Evolutionary conservation across 2,113 vertebrate species (phyloP).

Genomic region (Alouatta palliata): DNA sequence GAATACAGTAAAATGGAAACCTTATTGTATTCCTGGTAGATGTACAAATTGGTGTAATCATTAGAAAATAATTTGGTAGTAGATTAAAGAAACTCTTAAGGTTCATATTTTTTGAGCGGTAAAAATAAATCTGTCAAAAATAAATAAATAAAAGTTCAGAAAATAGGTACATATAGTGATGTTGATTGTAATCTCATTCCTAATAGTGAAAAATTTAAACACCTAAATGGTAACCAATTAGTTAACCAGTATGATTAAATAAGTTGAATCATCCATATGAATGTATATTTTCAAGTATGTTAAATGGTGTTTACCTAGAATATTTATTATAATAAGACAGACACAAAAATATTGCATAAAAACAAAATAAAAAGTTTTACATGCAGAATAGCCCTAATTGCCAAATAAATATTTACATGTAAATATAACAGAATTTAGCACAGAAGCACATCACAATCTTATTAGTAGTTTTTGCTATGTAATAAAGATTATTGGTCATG

Average conservation of each 20-base stretch:
- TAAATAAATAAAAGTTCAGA: not conserved
- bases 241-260: not conserved
- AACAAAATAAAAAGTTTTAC: not conserved
- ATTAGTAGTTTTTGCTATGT: not conserved
- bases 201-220: not conserved
- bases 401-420: not conserved
- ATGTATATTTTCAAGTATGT: not conserved
- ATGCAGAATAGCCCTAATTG: not conserved
- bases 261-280: not conserved
- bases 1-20: too few relatives aligned
- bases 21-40: too few relatives aligned
- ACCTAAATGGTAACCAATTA: not conserved
- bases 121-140: not conserved
- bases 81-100: not conserved
- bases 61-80: not conserved
- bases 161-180: not conserved
- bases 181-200: not conserved
- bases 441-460: not conserved
- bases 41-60: not conserved
- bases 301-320: not conserved
- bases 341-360: not conserved
- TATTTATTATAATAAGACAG: conserved; percentile 1
- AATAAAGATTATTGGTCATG: not conserved
- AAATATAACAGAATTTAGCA: not conserved
- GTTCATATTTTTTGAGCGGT: not conserved